Conservation (phyloP, 1,140 invertebrate genomes). For the Himalopsyche phryganea region DNA sequence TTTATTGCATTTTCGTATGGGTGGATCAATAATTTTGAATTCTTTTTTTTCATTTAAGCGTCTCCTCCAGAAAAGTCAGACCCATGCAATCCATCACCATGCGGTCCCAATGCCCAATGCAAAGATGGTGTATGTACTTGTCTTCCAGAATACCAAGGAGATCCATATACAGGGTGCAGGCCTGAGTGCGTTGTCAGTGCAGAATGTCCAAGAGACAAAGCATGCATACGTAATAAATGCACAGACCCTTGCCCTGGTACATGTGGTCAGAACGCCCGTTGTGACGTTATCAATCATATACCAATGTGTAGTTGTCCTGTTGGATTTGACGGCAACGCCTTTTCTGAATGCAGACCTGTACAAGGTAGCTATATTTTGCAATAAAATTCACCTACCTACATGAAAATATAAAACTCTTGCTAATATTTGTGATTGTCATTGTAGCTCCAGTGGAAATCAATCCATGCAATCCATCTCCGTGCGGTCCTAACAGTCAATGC, state of each 20-base stretch:
- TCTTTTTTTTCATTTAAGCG: conserved; percentile 38
- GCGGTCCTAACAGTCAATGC: conserved; percentile 72
- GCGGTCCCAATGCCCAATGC: conserved; percentile 62
- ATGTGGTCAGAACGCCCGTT: conserved; percentile 63
- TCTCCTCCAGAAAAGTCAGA: conserved; percentile 41
- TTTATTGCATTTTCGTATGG: not conserved
- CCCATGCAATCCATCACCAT: conserved; percentile 65
- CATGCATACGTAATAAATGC: conserved; percentile 73
- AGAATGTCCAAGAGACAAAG: conserved; percentile 62
- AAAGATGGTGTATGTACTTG: conserved; percentile 62
- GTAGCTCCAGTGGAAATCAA: conserved; percentile 39
- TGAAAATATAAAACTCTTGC: not conserved
- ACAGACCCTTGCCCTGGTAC: conserved; percentile 67
- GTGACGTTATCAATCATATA: conserved; percentile 64
- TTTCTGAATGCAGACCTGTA: conserved; percentile 55
- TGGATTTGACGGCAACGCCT: conserved; percentile 61
- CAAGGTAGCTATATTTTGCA: conserved; percentile 43
- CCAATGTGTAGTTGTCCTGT: conserved; percentile 64
- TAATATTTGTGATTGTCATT: not conserved
- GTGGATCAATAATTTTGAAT: conserved; percentile 47
- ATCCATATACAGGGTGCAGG: conserved; percentile 57
- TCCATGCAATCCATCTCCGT: conserved; percentile 65
- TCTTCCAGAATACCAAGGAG: conserved; percentile 64
- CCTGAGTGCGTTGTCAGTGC: conserved; percentile 66
- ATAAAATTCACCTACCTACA: not conserved